These are phyloP conservation scores for Blastobasis lacticolella DNA, from an alignment of 2,888 invertebrate species.

Conservation along the genomic window DNA sequence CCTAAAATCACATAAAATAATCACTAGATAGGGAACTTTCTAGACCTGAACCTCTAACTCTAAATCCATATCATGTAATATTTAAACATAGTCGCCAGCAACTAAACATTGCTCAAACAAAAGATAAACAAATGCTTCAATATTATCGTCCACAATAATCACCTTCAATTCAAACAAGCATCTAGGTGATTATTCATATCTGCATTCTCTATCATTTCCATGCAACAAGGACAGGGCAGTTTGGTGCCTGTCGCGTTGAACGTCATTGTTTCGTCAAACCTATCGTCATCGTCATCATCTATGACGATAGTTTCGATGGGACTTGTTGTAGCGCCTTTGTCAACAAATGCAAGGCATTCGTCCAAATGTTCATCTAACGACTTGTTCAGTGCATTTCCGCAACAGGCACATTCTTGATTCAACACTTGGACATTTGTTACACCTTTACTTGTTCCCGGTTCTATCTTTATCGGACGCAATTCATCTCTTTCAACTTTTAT, in stretches of 20 bases:
- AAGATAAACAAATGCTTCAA: background rate
- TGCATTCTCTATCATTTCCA: conserved; percentile 58
- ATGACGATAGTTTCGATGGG: conserved; percentile 32
- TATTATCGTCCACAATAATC: background rate
- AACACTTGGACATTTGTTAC: conserved; percentile 6
- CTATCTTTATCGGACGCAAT: conserved; percentile 23
- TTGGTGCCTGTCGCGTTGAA: conserved; percentile 62
- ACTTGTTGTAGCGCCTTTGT: conserved; percentile 41
- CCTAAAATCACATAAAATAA: too few species aligned
- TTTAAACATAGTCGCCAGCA: too few species aligned
- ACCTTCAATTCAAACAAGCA: conserved; percentile 33
- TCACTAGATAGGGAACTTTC: too few species aligned
- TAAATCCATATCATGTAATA: too few species aligned
- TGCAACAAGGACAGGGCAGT: conserved; percentile 76
- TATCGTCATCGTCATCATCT: conserved; percentile 39
- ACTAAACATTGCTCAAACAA: too few species aligned
- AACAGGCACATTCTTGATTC: conserved; percentile 56
- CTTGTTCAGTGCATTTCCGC: conserved; percentile 38
- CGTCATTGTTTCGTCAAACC: conserved; percentile 44
- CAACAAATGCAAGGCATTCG: conserved; percentile 59
- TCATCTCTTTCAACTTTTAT: background rate
- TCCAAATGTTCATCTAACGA: conserved; percentile 63
- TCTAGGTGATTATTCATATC: conserved; percentile 77
- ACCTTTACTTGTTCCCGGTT: conserved; percentile 23
- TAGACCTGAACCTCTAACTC: too few species aligned